phyloP scores from a whole-genome alignment of 2,113 vertebrate genomes.

The Meles meles region DNA sequence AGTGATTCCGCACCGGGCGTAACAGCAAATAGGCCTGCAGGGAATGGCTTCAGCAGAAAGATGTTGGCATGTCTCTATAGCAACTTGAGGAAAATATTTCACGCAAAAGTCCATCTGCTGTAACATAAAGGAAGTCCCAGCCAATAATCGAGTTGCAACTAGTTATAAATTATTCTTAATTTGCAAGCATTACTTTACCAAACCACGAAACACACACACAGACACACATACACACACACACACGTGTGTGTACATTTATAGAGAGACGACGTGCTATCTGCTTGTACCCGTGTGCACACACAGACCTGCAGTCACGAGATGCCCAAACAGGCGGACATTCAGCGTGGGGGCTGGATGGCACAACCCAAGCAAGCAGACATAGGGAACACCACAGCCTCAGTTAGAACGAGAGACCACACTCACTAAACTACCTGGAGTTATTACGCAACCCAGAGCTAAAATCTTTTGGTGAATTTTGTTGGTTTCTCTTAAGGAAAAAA shows the following conservation, averaged over 20 bases:
- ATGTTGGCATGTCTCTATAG: constrained; percentile 87
- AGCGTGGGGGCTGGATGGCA: background rate
- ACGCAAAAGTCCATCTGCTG: constrained; percentile 84
- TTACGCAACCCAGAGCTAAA: constrained; percentile 30
- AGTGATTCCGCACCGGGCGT: constrained; percentile 75
- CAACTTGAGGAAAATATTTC: constrained; percentile 87
- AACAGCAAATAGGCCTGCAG: constrained; percentile 83
- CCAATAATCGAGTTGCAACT: constrained; percentile 76
- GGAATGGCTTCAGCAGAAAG: constrained; percentile 83
- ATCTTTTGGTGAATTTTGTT: background rate
- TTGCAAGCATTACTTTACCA: constrained; percentile 78
- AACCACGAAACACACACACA: constrained; percentile 46
- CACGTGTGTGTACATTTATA: rapidly evolving
- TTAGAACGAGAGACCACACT: constrained; percentile 38
- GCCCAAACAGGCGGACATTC: background rate
- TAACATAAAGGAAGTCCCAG: constrained; percentile 80
- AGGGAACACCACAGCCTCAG: background rate
- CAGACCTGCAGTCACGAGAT: background rate
- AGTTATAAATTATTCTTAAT: constrained; percentile 81
- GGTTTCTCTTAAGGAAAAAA: background rate
- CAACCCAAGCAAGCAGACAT: background rate
- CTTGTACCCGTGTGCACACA: background rate
- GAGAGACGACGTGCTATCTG: background rate
- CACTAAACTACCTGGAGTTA: constrained; percentile 41
- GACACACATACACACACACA: background rate